Base-by-base conservation (phyloP, 2,888 invertebrate species). In the Pardosa pseudoannulata region DNA sequence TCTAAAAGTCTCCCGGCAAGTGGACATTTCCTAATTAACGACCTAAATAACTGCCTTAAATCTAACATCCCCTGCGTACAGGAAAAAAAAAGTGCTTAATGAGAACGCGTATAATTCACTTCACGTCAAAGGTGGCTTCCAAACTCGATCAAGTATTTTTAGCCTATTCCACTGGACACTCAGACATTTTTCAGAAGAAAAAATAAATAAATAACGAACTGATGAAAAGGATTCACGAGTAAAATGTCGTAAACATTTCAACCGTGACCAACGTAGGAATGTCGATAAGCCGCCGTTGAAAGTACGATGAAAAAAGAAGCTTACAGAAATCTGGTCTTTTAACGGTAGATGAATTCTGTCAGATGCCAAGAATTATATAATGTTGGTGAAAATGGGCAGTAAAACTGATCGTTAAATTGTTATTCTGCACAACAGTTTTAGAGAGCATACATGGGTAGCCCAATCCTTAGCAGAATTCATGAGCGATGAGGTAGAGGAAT, bases 231-330 rank as follows among this genome's bases (percentile, higher is more conserved):
- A 11, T 56, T 56, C 56, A 2, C 5, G 56, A 5, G 11, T 23
- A 56, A 46, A 46, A 56, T 23, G 56, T 56, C 56, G 23, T 56
- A 56, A 56, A 56, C 23, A 56, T 56, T 56, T 56, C 56, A 23
- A 56, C 41, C 41, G 1, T 46, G 41, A 46, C 23, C 56, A 16
- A 19, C 1, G 56, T 5, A 3, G 56, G 56, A 56, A 56, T 56
- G 19, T 23, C 56, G 56, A 56, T 56, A 56, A 56, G 56, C 56
- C 56, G 1, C 23, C 23, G 3, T 56, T 5, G 56, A 56, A 23
- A 56, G 23, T 9, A 9, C 6, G 23, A 23, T 56, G 56, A 23
- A 23, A 56, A 56, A 23, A 16, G n/a, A n/a, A n/a, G n/a, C n/a
- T n/a, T n/a, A n/a, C n/a, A 46, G 16, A 46, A 46, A 46, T 46